These are phyloP conservation scores for Sesia apiformis DNA, from an alignment of 2,888 invertebrate genomes.

Conservation along the genomic window DNA sequence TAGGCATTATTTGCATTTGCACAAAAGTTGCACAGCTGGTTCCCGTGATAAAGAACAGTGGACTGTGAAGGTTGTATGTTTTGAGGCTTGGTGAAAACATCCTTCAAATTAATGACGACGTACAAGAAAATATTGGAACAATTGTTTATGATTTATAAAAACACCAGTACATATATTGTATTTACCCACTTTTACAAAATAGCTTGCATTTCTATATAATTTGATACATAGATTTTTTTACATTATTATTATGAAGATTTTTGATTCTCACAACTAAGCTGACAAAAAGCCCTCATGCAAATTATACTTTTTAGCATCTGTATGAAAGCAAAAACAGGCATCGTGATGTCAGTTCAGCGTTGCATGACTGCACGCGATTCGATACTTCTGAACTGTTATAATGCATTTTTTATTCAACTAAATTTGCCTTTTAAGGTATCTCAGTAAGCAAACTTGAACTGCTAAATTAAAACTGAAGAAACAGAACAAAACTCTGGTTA, in stretches of 20 bases:
- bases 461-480: background rate
- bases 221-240: too few species aligned
- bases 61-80: slow-evolving; percentile 15
- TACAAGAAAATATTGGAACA: too few species aligned
- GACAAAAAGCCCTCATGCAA: background rate
- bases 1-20: slow-evolving; percentile 35
- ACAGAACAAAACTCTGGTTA: too few species aligned
- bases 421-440: slow-evolving; percentile 15
- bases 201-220: too few species aligned
- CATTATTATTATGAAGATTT: too few species aligned
- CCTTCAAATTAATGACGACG: too few species aligned
- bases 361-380: slow-evolving; percentile 39
- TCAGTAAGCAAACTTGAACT: slow-evolving; percentile 7
- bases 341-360: slow-evolving; percentile 14
- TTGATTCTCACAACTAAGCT: too few species aligned
- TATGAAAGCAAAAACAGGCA: background rate
- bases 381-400: slow-evolving; percentile 20
- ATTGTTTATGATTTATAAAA: too few species aligned
- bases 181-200: too few species aligned
- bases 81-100: too few species aligned
- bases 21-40: slow-evolving; percentile 44
- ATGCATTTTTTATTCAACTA: background rate
- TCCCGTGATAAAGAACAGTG: slow-evolving; percentile 19
- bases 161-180: too few species aligned
- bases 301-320: background rate